Evolutionary conservation across 2,888 invertebrate species (phyloP).

Genomic region (Ennomos erosarius): DNA sequence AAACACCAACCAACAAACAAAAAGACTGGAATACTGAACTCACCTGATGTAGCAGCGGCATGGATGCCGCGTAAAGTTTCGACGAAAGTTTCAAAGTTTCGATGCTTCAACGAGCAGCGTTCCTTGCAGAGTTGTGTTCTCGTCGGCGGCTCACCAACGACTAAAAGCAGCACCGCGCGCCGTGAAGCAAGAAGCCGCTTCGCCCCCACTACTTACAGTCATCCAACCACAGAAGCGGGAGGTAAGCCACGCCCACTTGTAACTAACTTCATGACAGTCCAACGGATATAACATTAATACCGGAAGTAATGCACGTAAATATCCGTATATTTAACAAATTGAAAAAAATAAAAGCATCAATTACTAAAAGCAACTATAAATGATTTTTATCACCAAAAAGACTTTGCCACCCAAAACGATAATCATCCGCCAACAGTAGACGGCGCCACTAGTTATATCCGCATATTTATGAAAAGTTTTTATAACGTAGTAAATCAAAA

Average conservation of each 20-base stretch:
- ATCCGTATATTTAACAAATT: no score
- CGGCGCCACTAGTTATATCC: not conserved
- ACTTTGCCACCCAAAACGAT: not conserved
- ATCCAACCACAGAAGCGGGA: constrained; percentile 45
- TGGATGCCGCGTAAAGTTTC: constrained; percentile 63
- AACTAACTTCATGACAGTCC: constrained; percentile 28
- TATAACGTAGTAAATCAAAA: not conserved
- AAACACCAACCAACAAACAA: no score
- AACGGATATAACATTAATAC: not conserved
- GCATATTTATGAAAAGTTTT: not conserved
- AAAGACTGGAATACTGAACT: constrained; percentile 38
- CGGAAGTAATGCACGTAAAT: no score
- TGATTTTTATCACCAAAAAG: no score
- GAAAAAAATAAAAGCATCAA: no score
- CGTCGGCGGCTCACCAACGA: constrained; percentile 66
- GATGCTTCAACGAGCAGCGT: constrained; percentile 52
- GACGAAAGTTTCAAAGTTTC: constrained; percentile 53
- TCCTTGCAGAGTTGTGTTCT: constrained; percentile 51
- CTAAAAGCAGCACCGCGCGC: constrained; percentile 55
- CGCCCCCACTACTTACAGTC: constrained; percentile 51
- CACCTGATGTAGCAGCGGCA: constrained; percentile 77
- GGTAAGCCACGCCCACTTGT: constrained; percentile 47
- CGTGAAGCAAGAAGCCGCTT: constrained; percentile 62
- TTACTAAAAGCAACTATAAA: no score
- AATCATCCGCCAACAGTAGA: not conserved